Evolutionary conservation across 2,113 vertebrate genomes (phyloP).

Genomic region (Chamaetylas fuelleborni): DNA sequence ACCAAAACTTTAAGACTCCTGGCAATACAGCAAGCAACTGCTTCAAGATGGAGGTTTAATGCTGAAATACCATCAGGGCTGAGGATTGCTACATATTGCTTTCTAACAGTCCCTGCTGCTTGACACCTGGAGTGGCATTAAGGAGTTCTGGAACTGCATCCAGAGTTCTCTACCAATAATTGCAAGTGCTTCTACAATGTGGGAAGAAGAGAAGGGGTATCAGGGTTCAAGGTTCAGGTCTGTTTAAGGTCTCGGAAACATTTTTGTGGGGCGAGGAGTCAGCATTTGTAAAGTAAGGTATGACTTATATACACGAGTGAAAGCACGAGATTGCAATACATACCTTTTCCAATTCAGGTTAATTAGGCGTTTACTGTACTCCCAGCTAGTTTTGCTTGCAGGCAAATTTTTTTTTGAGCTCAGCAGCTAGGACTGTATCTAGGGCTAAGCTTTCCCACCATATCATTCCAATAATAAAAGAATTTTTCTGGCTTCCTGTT

Average conservation of each 20-base stretch:
- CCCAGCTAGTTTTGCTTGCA: slow-evolving; percentile 39
- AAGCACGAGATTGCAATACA: not conserved
- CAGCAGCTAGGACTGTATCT: slow-evolving; percentile 30
- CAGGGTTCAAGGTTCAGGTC: not conserved
- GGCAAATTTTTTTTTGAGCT: slow-evolving; percentile 52
- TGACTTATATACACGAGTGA: not conserved
- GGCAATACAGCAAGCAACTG: not conserved
- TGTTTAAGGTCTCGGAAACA: not conserved
- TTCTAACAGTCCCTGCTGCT: not conserved
- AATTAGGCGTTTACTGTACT: slow-evolving; percentile 1
- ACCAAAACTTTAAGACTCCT: not conserved
- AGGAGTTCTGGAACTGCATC: not conserved
- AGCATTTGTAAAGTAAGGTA: not conserved
- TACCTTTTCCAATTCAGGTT: not conserved
- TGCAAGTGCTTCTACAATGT: not conserved
- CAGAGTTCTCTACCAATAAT: not conserved
- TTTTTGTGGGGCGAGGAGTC: not conserved
- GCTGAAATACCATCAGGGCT: not conserved
- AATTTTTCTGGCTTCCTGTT: slow-evolving; percentile 53
- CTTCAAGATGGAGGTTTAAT: not conserved
- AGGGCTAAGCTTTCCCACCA: slow-evolving; percentile 54
- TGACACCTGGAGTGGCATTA: slow-evolving; percentile 22
- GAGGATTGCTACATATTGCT: not conserved
- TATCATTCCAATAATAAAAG: slow-evolving; percentile 57
- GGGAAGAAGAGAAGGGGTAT: not conserved